Percentiles rank a stretch among this genome's conserved stretches.
phyloP scores from a whole-genome alignment of 2,113 vertebrate genomes.

The Seriola quinqueradiata region DNA sequence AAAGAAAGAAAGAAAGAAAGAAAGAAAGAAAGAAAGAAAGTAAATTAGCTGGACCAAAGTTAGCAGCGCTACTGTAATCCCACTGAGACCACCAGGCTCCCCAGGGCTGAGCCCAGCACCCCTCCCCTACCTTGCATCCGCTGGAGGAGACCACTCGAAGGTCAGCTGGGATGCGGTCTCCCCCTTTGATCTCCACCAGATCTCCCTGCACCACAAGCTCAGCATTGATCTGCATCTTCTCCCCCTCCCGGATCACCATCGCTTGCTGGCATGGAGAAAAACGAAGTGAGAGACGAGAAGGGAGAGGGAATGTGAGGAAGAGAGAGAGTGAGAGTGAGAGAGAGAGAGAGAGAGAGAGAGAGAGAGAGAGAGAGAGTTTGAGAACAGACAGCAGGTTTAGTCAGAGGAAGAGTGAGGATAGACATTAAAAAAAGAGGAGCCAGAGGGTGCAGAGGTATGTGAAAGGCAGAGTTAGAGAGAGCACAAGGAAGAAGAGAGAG shows the following conservation, averaged over 20 bases:
- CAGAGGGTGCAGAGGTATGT: slow-evolving; percentile 56
- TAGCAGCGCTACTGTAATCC: slow-evolving; percentile 16
- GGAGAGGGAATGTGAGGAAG: neutral
- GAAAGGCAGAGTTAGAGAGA: slow-evolving; percentile 50
- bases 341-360: slow-evolving; percentile 6
- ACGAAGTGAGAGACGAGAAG: slow-evolving; percentile 4
- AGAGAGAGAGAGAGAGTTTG: slow-evolving; percentile 29
- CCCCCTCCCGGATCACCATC: slow-evolving; percentile 91
- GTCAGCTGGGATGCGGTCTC: slow-evolving; percentile 92
- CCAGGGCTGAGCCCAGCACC: neutral
- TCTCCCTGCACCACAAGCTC: slow-evolving; percentile 92
- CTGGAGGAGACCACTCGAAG: slow-evolving; percentile 89
- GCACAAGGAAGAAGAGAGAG: neutral
- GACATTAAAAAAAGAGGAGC: slow-evolving; percentile 37
- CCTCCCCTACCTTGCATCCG: slow-evolving; percentile 88
- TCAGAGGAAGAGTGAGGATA: slow-evolving; percentile 27
- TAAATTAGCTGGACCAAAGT: neutral
- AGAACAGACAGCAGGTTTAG: slow-evolving; percentile 63
- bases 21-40: neutral
- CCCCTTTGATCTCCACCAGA: slow-evolving; percentile 95
- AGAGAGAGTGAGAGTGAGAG: slow-evolving; percentile 4
- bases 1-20: neutral
- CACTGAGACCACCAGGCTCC: slow-evolving; percentile 15
- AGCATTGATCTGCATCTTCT: slow-evolving; percentile 92
- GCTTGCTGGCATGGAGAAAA: slow-evolving; percentile 88